Evolutionary conservation across 2,113 vertebrate species (phyloP).

Genomic region (Apaloderma vittatum): DNA sequence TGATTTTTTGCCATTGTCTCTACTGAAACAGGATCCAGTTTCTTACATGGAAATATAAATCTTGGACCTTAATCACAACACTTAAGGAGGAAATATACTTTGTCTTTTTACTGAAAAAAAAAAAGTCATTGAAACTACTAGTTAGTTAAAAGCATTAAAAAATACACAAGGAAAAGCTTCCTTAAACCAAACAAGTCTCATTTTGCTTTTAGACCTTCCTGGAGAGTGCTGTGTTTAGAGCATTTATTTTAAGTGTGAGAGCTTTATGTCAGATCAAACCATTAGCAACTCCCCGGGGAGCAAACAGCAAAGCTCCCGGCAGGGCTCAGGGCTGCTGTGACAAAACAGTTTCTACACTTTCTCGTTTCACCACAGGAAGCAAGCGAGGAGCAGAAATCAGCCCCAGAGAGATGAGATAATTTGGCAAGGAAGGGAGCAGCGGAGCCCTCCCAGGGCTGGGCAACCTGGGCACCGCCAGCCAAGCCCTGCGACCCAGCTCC

Average conservation of each 20-base stretch:
- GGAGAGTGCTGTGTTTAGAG: background rate
- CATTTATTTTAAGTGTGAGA: background rate
- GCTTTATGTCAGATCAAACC: background rate
- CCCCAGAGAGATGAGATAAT: background rate
- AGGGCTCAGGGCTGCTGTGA: fast-evolving
- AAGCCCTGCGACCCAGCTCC: background rate
- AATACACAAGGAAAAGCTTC: background rate
- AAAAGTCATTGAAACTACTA: background rate
- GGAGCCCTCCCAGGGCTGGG: background rate
- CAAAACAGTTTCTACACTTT: background rate
- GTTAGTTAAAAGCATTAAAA: background rate
- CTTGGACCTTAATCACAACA: background rate
- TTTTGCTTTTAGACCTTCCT: background rate
- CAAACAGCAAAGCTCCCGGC: background rate
- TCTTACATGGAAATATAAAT: background rate
- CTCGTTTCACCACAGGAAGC: background rate
- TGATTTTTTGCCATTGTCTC: background rate
- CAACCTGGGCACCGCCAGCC: background rate
- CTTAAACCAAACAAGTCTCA: background rate
- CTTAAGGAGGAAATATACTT: background rate
- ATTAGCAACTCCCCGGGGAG: background rate
- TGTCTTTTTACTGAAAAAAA: background rate
- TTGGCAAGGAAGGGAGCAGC: background rate
- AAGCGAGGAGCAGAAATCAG: background rate
- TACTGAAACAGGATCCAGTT: background rate